Conservation (phyloP, 1,140 invertebrate genomes). For the Pissodes strobi region DNA sequence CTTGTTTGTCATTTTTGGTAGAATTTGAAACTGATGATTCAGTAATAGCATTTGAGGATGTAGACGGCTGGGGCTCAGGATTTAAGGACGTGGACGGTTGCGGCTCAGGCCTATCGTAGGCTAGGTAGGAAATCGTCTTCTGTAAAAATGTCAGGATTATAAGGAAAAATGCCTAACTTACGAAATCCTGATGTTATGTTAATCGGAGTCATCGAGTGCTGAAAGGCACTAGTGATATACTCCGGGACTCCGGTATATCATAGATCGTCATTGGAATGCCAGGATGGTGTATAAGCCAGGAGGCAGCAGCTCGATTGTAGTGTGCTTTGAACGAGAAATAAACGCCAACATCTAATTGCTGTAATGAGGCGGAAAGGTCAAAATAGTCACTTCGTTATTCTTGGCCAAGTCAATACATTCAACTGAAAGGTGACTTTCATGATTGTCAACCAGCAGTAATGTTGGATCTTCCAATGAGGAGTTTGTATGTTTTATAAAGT, state of each 20-base stretch:
- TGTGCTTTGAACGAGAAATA: slow-evolving; percentile 52
- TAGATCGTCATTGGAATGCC: slow-evolving; percentile 20
- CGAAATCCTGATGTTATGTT: neutral
- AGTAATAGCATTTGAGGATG: neutral
- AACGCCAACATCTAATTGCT: slow-evolving; percentile 55
- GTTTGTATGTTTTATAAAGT: slow-evolving; percentile 54
- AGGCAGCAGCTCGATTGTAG: slow-evolving; percentile 47
- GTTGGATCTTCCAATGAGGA: slow-evolving; percentile 51
- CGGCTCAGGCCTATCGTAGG: neutral
- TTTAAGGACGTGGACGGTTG: neutral
- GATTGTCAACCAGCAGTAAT: slow-evolving; percentile 57
- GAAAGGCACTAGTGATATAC: neutral
- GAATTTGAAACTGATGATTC: neutral
- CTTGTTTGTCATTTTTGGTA: neutral
- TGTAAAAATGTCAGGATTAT: neutral
- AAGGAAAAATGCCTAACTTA: neutral
- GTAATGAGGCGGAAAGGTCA: slow-evolving; percentile 54
- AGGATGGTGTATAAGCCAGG: slow-evolving; percentile 40
- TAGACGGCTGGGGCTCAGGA: neutral
- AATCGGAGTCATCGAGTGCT: neutral
- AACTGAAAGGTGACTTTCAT: slow-evolving; percentile 50
- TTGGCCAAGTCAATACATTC: slow-evolving; percentile 46
- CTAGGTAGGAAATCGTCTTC: neutral
- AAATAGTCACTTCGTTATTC: slow-evolving; percentile 45
- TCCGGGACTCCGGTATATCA: too few species aligned